Conservation (phyloP, 2,888 invertebrate species). For the Neoitamus cyanurus region DNA sequence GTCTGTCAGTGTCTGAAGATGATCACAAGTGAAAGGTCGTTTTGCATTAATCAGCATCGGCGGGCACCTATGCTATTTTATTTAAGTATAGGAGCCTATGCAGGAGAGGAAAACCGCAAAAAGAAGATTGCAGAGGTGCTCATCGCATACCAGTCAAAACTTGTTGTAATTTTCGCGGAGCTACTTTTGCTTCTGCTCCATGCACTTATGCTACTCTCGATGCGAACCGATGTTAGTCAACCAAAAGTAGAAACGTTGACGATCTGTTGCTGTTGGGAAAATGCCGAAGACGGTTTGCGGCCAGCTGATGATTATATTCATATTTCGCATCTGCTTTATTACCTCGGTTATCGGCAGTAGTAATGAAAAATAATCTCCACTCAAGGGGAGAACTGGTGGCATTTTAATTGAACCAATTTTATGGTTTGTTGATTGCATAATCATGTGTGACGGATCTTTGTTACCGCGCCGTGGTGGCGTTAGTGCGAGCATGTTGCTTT, state of each 20-base stretch:
- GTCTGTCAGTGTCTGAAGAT: slow-evolving; percentile 27
- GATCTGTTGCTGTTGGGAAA: neutral
- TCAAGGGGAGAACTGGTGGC: slow-evolving; percentile 7
- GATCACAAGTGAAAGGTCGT: slow-evolving; percentile 37
- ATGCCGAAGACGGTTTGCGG: neutral
- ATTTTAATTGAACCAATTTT: slow-evolving; percentile 32
- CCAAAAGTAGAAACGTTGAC: neutral
- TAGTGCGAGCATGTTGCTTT: neutral
- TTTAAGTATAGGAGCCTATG: neutral
- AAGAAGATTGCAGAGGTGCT: slow-evolving; percentile 17
- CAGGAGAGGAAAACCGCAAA: neutral
- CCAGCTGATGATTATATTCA: neutral
- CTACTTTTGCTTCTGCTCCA: neutral
- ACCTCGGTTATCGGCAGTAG: slow-evolving; percentile 18
- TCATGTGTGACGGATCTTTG: neutral
- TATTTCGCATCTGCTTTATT: slow-evolving; percentile 19
- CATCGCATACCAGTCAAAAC: slow-evolving; percentile 19
- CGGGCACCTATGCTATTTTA: slow-evolving; percentile 3
- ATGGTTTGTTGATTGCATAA: slow-evolving; percentile 9
- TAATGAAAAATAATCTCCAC: slow-evolving; percentile 23
- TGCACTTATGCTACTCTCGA: neutral
- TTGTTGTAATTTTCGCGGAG: neutral
- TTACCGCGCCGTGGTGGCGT: neutral
- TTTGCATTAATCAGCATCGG: slow-evolving; percentile 32
- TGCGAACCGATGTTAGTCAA: neutral